Evolutionary conservation across 2,888 invertebrate genomes (phyloP), one percentile per base, ranked within the genome.

Genomic region (Periphyllus acericola): DNA sequence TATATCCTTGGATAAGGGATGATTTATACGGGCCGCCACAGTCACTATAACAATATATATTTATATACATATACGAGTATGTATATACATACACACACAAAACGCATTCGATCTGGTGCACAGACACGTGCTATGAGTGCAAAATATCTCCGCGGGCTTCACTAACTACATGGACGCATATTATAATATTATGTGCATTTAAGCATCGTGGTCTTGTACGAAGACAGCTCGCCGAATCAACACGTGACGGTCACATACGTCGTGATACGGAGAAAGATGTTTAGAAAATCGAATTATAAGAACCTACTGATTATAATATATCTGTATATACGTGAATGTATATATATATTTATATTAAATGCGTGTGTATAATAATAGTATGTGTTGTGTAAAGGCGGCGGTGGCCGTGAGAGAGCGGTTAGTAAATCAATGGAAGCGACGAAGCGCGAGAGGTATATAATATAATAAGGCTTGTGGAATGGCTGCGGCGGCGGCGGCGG

Each of bases 361-460:
- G 17, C 32, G 11, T 46, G 32, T 71, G 25, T 46, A 52, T n/a
- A 32, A 17, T 32, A 17, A 52, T n/a, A 32, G 4, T 32, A 17
- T 71, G 5, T 32, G 29, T 29, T 0, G 29, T 17, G 68, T 21
- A 36, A 46, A 46, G 46, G 40, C 40, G 9, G 75, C 75, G 40
- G n/a, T n/a, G 83, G 74, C 74, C 74, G 83, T 83, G 83, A 74
- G 72, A 83, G 82, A 55, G 74, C 72, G 72, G 72, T 55, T 8
- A 19, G 78, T 85, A 85, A 85, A 85, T 85, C 85, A 85, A 85
- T 78, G 78, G 52, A 68, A 79, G 66, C 84, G 84, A 66, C 75
- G 83, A 66, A 60, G 75, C 60, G 75, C 83, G 83, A 36, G 75
- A 60, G 55, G n/a, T n/a, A 21, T 55, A 52, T 52, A 76, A 29